Base-by-base conservation (phyloP, 2,888 invertebrate species). In the Diabrotica balteata region DNA sequence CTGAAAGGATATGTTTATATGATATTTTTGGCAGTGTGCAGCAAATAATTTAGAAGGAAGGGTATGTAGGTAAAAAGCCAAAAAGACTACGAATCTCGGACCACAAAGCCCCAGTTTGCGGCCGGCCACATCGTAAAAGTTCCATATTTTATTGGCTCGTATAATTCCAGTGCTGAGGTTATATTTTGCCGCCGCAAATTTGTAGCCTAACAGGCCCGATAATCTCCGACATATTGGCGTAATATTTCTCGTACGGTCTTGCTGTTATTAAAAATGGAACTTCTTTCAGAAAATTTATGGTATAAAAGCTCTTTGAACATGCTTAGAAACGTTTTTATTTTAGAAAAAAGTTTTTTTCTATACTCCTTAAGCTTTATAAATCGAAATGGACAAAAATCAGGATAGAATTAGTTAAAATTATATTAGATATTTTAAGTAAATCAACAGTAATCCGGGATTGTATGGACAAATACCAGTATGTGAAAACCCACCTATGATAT, bases 121-220 rank as follows among this genome's bases (percentile, higher is more conserved):
- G 73, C 69, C 71, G 72, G 72, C 72, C 72, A 58, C 66, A 70
- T 72, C 73, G 72, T 78, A 77, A 78, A 77, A 77, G 76, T 78
- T 76, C 75, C 75, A 77, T 76, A 75, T 78, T 76, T 77, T 78
- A 77, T 77, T 76, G 75, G 73, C 68, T 72, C 70, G 68, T 76
- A 78, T 77, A 78, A 69, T 65, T 66, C 54, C 70, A 57, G 70
- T 64, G 63, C 65, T 47, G 67, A 67, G 63, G 65, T 68, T 65
- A 65, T 68, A 68, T 61, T 68, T 68, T 61, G 57, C 58, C 68
- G 62, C 62, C 59, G 65, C 59, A 65, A 68, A 68, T 68, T 68
- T 68, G 68, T 62, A 65, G 62, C 53, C 61, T 65, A 65, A 65
- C 62, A 57, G 62, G 59, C 52, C 59, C 62, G 68, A 65, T 65